A percentile compares a stretch with the other conserved stretches of the same genome.
These are phyloP conservation scores for Balaenoptera acutorostrata DNA, from an alignment of 2,113 vertebrate genomes.

Conservation along the genomic window DNA sequence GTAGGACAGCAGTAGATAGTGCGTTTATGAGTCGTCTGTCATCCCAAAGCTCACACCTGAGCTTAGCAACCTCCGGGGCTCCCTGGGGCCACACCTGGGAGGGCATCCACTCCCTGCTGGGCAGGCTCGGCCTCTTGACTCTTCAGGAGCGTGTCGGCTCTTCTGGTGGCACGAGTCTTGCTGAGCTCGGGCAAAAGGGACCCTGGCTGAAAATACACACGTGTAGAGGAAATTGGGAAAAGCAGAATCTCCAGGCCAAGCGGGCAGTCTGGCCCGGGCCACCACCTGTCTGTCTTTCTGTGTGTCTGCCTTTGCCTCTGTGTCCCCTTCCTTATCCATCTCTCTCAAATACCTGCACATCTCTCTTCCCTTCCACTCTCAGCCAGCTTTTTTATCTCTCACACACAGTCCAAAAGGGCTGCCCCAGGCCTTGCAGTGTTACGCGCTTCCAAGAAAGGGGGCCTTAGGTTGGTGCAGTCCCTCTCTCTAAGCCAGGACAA, in stretches of 20 bases:
- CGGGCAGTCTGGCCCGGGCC: rapidly evolving
- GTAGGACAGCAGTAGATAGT: not conserved
- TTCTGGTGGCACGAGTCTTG: too few relatives aligned
- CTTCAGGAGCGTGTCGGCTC: not conserved
- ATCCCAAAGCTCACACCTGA: not conserved
- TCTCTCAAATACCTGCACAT: rapidly evolving
- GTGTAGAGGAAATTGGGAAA: rapidly evolving
- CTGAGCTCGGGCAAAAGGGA: not conserved
- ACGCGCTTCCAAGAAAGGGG: not conserved
- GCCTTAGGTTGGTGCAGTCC: not conserved
- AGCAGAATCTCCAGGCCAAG: not conserved
- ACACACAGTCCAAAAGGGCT: not conserved
- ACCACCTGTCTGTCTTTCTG: not conserved
- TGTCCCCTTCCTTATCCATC: not conserved
- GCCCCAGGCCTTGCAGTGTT: not conserved
- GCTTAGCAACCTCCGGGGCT: not conserved
- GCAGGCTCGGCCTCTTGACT: not conserved
- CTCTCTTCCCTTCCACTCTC: not conserved
- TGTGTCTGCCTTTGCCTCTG: not conserved
- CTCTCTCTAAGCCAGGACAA: not conserved
- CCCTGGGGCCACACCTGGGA: not conserved
- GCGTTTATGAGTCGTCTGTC: not conserved
- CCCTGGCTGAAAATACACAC: rapidly evolving
- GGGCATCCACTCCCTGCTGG: rapidly evolving
- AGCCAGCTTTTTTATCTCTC: not conserved